Percentiles rank a stretch among this genome's conserved stretches.
These are phyloP conservation scores for Discoglossus pictus DNA, from an alignment of 2,797 vertebrate species.

Conservation along the genomic window DNA sequence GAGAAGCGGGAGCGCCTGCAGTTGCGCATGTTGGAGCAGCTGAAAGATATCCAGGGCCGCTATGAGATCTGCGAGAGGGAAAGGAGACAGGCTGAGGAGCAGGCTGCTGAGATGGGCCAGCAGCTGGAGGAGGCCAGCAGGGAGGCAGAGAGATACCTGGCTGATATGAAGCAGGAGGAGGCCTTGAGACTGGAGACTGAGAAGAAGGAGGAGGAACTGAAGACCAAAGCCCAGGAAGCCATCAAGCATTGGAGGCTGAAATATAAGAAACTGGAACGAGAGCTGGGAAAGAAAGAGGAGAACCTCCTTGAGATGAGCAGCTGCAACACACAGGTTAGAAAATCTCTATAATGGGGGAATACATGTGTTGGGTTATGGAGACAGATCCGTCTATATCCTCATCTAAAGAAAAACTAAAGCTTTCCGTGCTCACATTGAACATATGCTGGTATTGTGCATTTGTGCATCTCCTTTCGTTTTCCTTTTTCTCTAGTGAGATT, in stretches of 20 bases:
- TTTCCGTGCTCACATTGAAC: too few species aligned
- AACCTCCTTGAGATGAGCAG: conserved; percentile 53
- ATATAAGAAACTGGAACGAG: conserved; percentile 80
- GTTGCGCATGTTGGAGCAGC: conserved; percentile 80
- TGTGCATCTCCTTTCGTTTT: too few species aligned
- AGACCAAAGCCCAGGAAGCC: conserved; percentile 83
- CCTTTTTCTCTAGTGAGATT: too few species aligned
- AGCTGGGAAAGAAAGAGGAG: conserved; percentile 75
- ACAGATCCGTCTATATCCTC: too few species aligned
- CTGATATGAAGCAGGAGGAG: conserved; percentile 71
- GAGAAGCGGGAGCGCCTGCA: conserved; percentile 82
- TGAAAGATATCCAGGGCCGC: conserved; percentile 81
- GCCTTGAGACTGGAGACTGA: conserved; percentile 73
- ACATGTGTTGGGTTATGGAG: too few species aligned
- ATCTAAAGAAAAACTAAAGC: too few species aligned
- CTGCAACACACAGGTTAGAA: conserved; percentile 12
- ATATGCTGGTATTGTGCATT: too few species aligned
- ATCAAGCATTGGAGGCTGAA: conserved; percentile 88
- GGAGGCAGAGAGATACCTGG: conserved; percentile 68
- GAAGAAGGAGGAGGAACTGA: conserved; percentile 84
- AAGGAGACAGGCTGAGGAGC: conserved; percentile 60
- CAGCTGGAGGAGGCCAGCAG: conserved; percentile 73
- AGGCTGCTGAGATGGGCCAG: conserved; percentile 70
- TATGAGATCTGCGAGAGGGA: conserved; percentile 69
- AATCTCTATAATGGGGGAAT: too few species aligned